Base-by-base conservation (phyloP, 2,113 vertebrate genomes). In the Saguinus midas region DNA sequence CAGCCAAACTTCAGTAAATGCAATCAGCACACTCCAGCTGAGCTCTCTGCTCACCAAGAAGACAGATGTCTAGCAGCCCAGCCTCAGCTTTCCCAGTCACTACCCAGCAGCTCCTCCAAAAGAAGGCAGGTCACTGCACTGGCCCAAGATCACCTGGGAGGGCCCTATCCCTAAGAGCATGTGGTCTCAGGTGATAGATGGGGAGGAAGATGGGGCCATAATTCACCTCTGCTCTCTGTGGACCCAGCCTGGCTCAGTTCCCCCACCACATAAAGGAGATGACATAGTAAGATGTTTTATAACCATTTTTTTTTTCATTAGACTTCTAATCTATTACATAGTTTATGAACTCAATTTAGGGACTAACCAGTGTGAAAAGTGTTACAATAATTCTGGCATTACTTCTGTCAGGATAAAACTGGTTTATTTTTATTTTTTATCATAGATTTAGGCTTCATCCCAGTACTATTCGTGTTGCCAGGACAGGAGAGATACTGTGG, bases 1-100 rank as follows among this genome's bases (percentile, higher is more conserved):
- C 93, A 55, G 91, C 91, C 94, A 96, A 86, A 64, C 8, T 8
- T 92, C 91, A 94, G 37, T 13, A 86, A 96, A 91, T 40, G 85
- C 88, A 40, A 29, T 82, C 82, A 86, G 66, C 78, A 68, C 6
- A 13, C 9, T 37, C 58, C 8, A 11, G 21, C 11, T 1, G 27
- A 40, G 57, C 90, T 66, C 86, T 20, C 58, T 21, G 73, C 79
- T 93, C 76, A 40, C 2, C 18, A 40, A 87, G 57, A 96, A 50
- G 50, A 35, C 76, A 61, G 90, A n/a, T 14, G 6, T n/a, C 57
- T n/a, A 37, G 25, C 55, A 21, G 64, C 23, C 3, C 14, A 12
- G 57, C 12, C 50, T 81, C n/a, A 50, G 70, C 29, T 57, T 75
- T 90, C 57, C 50, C 29, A 72, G 3, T 4, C 64, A 92, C 4